These are phyloP conservation scores for Charaxes varanes DNA, from an alignment of 1,140 invertebrate genomes.

Conservation along the genomic window DNA sequence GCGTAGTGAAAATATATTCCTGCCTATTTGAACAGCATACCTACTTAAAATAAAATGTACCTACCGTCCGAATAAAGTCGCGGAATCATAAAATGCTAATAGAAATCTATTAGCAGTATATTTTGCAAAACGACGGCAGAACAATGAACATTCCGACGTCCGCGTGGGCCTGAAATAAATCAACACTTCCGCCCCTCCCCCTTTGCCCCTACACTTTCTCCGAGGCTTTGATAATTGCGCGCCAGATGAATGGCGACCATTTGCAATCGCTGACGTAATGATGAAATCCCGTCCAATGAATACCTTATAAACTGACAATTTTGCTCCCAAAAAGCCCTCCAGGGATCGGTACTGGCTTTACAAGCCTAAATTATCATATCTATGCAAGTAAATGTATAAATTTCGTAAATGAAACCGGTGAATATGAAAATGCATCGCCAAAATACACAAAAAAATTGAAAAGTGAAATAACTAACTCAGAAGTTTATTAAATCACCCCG, in stretches of 20 bases:
- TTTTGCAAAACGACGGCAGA: neutral
- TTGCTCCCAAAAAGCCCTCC: too few relatives aligned
- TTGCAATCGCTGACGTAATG: constrained; percentile 26
- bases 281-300: constrained; percentile 23
- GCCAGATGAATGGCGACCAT: constrained; percentile 32
- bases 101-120: neutral
- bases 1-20: too few relatives aligned
- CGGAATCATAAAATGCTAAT: neutral
- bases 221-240: constrained; percentile 31
- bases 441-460: too few relatives aligned
- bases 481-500: too few relatives aligned
- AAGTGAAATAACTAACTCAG: too few relatives aligned
- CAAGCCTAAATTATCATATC: too few relatives aligned
- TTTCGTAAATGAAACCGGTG: too few relatives aligned
- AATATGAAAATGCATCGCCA: too few relatives aligned
- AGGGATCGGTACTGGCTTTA: constrained; percentile 3
- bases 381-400: too few relatives aligned
- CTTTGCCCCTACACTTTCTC: constrained; percentile 28
- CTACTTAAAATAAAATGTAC: too few relatives aligned
- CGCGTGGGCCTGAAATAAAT: constrained; percentile 20
- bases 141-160: neutral
- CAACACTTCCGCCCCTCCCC: constrained; percentile 18
- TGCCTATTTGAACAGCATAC: too few relatives aligned
- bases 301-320: constrained; percentile 14
- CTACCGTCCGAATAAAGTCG: too few relatives aligned